Evolutionary conservation across 2,888 invertebrate species (phyloP).

Genomic region (Pammene fasciana): DNA sequence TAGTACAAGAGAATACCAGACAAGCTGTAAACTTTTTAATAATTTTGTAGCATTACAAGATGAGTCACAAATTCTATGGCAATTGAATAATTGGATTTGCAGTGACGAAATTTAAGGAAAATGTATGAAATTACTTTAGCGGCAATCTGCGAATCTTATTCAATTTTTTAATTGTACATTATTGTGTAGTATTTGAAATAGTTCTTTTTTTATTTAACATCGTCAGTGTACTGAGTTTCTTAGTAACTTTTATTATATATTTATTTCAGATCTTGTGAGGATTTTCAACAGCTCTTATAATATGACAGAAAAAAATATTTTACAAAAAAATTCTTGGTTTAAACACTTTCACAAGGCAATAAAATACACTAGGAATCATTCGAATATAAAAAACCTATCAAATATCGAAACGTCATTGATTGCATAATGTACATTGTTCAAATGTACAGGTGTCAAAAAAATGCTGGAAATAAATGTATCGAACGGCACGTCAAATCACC

Average conservation of each 20-base stretch:
- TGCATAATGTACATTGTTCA: too few species aligned
- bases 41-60: slow-evolving; percentile 34
- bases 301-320: too few species aligned
- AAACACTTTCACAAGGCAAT: too few species aligned
- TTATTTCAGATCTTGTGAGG: too few species aligned
- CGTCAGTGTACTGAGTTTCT: too few species aligned
- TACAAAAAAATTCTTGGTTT: too few species aligned
- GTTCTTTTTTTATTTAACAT: neutral
- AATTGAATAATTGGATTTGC: slow-evolving; percentile 31
- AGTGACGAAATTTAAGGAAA: neutral
- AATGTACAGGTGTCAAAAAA: slow-evolving; percentile 1
- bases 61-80: slow-evolving; percentile 20
- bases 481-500: slow-evolving; percentile 5
- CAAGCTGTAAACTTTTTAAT: slow-evolving; percentile 34
- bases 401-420: neutral
- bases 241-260: too few species aligned
- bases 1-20: slow-evolving; percentile 19
- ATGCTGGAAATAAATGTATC: neutral
- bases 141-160: neutral
- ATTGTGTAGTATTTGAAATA: neutral
- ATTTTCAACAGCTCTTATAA: too few species aligned
- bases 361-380: neutral
- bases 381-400: neutral
- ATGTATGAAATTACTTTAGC: slow-evolving; percentile 6
- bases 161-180: neutral